These are phyloP conservation scores for Microdon myrmicae DNA, from an alignment of 2,888 invertebrate species.

Conservation along the genomic window DNA sequence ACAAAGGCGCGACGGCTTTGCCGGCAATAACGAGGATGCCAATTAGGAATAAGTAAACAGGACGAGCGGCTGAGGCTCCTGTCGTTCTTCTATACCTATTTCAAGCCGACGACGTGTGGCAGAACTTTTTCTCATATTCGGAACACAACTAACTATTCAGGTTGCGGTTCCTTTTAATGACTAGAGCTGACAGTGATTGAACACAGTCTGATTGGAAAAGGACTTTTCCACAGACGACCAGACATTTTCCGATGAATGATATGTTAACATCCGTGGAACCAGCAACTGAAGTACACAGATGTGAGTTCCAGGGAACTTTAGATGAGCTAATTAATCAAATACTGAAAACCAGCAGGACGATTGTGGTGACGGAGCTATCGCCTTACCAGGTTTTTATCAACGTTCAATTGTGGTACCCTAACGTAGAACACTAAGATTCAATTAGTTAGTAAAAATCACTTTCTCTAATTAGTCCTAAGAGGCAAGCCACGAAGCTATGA, in stretches of 20 bases:
- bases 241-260: constrained; percentile 6
- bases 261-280: constrained; percentile 5
- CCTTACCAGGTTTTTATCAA: too few relatives aligned
- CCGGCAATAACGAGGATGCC: constrained; percentile 51
- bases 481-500: too few relatives aligned
- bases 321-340: constrained; percentile 18
- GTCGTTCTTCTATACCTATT: constrained; percentile 23
- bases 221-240: constrained; percentile 27
- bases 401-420: too few relatives aligned
- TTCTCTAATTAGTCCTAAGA: too few relatives aligned
- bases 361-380: too few relatives aligned
- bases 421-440: too few relatives aligned
- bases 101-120: constrained; percentile 13
- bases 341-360: constrained; percentile 3
- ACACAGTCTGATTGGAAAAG: constrained; percentile 25
- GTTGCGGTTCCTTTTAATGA: constrained; percentile 40
- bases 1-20: constrained; percentile 13
- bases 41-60: constrained; percentile 50
- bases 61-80: constrained; percentile 17
- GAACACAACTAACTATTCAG: constrained; percentile 29
- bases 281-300: constrained; percentile 9
- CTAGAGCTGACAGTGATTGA: constrained; percentile 41
- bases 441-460: too few relatives aligned
- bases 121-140: constrained; percentile 35
- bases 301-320: neutral